Conservation (phyloP, 2,797 vertebrate species). For the Enteromius afrohamiltoni region DNA sequence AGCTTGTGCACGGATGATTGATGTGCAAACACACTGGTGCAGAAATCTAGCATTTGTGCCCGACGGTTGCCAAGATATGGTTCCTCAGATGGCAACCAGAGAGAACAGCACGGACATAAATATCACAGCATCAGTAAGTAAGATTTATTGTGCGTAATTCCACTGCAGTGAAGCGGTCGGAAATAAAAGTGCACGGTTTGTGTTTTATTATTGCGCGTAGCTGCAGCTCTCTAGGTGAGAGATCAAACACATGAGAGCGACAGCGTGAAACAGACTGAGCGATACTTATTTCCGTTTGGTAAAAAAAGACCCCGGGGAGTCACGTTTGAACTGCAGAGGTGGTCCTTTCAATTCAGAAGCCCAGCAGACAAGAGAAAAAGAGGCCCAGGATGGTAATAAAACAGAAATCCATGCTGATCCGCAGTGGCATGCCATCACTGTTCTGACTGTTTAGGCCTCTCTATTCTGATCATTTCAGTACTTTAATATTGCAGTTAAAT, state of each 20-base stretch:
- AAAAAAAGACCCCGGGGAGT: neutral
- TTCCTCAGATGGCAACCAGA: conserved; percentile 26
- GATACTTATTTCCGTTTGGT: conserved; percentile 14
- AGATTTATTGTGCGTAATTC: conserved; percentile 4
- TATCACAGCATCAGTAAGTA: conserved; percentile 4
- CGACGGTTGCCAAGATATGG: conserved; percentile 22
- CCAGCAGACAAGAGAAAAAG: neutral
- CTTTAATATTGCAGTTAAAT: neutral
- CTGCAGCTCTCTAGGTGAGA: conserved; percentile 22
- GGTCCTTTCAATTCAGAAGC: conserved; percentile 5
- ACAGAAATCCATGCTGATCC: neutral
- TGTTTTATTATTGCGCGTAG: neutral
- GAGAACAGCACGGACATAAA: conserved; percentile 37
- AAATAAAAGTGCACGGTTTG: conserved; percentile 27
- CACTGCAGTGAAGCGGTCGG: neutral
- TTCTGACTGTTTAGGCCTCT: neutral
- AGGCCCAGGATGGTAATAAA: conserved; percentile 7
- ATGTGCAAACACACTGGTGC: neutral
- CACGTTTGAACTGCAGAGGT: conserved; percentile 27
- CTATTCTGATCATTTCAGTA: neutral
- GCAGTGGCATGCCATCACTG: neutral
- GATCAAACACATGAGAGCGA: neutral
- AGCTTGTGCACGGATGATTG: conserved; percentile 1
- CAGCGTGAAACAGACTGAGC: neutral
- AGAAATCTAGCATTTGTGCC: conserved; percentile 27